Percentiles rank a stretch among this genome's conserved stretches.
These are phyloP conservation scores for Agrochola lychnidis DNA, from an alignment of 2,888 invertebrate species.

Conservation along the genomic window DNA sequence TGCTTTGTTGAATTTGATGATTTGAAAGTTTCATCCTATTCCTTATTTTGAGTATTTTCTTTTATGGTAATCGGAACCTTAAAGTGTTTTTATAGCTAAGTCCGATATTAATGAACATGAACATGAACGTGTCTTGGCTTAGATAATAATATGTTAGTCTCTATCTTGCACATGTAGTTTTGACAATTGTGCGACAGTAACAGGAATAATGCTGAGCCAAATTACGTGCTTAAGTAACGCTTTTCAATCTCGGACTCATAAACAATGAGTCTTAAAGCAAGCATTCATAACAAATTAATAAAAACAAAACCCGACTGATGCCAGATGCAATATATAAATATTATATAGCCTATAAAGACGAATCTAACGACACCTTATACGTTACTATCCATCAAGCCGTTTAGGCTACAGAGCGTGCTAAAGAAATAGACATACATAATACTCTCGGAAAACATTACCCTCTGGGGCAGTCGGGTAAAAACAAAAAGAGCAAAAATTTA, in stretches of 20 bases:
- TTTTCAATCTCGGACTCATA: not conserved
- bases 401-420: no score
- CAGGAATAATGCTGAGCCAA: not conserved
- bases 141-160: not conserved
- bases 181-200: not conserved
- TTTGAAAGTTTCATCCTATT: not conserved
- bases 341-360: no score
- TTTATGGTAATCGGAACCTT: no score
- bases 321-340: no score
- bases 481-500: not conserved
- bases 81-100: not conserved
- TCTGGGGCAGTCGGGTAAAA: not conserved
- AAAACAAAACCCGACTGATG: no score
- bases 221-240: not conserved
- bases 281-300: no score
- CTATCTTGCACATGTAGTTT: not conserved
- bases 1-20: conserved; percentile 9
- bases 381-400: no score
- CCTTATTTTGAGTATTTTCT: not conserved
- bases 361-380: no score
- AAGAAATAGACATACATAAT: no score
- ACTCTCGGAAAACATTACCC: no score
- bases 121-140: not conserved
- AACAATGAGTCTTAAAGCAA: not conserved
- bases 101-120: not conserved